Conservation (phyloP, 2,888 invertebrate genomes). For the Cerastis leucographa region DNA sequence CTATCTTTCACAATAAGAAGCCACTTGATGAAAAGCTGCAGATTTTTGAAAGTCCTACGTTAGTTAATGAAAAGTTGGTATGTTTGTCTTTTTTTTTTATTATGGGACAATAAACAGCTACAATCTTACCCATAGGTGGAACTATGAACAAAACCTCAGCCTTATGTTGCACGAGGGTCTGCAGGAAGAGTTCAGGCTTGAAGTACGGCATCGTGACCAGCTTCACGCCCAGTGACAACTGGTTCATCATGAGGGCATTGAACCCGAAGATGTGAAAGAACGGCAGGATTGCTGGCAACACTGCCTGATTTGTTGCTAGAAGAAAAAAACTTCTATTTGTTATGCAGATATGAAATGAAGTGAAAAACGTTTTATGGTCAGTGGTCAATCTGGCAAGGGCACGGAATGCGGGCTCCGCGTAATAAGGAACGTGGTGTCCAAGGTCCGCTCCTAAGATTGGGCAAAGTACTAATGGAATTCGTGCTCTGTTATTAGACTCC, state of each 20-base stretch:
- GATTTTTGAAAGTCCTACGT: not conserved
- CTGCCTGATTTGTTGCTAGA: constrained; percentile 90
- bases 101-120: too few relatives aligned
- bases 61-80: not conserved
- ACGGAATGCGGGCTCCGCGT: not conserved
- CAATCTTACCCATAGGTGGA: constrained; percentile 94
- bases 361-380: not conserved
- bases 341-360: not conserved
- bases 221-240: constrained; percentile 91
- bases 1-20: not conserved
- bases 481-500: not conserved
- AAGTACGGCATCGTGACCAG: constrained; percentile 94
- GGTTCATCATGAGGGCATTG: constrained; percentile 91
- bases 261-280: constrained; percentile 96
- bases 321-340: constrained; percentile 10
- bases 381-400: not conserved
- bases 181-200: constrained; percentile 93
- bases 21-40: not conserved
- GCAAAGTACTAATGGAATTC: not conserved
- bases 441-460: not conserved
- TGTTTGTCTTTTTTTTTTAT: not conserved
- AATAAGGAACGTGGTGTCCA: not conserved
- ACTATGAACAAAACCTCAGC: constrained; percentile 92
- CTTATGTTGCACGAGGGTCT: constrained; percentile 91
- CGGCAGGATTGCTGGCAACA: constrained; percentile 93